These are phyloP conservation scores for Campaea margaritaria DNA, from an alignment of 2,888 invertebrate genomes.

Conservation along the genomic window DNA sequence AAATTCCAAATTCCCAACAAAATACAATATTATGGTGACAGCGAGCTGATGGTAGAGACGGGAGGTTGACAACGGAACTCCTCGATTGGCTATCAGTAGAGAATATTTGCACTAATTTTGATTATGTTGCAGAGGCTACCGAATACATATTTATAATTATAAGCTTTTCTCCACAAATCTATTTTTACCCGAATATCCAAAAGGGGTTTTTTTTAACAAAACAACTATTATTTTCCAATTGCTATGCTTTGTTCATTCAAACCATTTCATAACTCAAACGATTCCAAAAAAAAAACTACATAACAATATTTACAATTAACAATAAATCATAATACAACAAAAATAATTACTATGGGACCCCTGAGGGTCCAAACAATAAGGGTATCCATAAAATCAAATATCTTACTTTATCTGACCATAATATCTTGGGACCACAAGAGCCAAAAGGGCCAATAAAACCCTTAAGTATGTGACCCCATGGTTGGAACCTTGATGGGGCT, in stretches of 20 bases:
- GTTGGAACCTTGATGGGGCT: conserved; percentile 52
- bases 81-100: no score
- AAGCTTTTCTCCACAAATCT: no score
- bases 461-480: conserved; percentile 45
- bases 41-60: no score
- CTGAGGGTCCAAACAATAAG: conserved; percentile 40
- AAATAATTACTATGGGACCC: conserved; percentile 39
- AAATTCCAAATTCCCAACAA: no score
- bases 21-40: no score
- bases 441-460: conserved; percentile 44
- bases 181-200: no score
- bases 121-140: no score
- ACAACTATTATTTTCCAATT: no score
- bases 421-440: conserved; percentile 29
- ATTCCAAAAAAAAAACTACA: conserved; percentile 17
- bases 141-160: no score
- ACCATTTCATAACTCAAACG: conserved; percentile 1
- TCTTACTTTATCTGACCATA: conserved; percentile 44
- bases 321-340: conserved; percentile 43
- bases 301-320: conserved; percentile 18
- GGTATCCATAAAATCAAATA: conserved; percentile 45
- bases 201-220: no score
- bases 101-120: no score
- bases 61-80: no score
- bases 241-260: neutral